A percentile compares a stretch with the other conserved stretches of the same genome.
phyloP scores from a whole-genome alignment of 2,797 vertebrate genomes.

The Heliangelus exortis region DNA sequence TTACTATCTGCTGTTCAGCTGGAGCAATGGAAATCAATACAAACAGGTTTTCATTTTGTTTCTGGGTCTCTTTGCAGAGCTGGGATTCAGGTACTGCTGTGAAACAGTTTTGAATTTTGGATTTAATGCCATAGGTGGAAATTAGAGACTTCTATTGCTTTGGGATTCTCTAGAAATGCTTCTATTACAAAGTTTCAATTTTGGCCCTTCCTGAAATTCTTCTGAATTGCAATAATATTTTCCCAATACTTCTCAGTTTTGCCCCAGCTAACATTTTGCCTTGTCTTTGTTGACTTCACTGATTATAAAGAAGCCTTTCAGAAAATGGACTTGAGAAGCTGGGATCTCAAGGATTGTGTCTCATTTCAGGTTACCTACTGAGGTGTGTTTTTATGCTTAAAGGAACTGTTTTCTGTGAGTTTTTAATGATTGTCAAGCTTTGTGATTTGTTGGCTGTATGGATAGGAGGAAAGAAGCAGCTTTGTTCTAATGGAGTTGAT shows the following conservation, averaged over 20 bases:
- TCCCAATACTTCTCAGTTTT: background rate
- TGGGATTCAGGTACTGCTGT: background rate
- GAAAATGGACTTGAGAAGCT: background rate
- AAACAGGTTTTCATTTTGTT: background rate
- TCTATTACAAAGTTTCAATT: background rate
- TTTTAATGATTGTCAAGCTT: background rate
- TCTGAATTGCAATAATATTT: background rate
- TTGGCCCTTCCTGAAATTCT: background rate
- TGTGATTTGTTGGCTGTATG: rapidly evolving
- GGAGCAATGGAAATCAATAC: conserved; percentile 9
- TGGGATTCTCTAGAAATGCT: background rate
- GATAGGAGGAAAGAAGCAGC: background rate
- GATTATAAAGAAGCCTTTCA: background rate
- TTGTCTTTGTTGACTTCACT: background rate
- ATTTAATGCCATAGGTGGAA: background rate
- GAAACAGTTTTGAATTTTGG: background rate
- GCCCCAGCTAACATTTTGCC: background rate
- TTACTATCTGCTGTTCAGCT: conserved; percentile 16
- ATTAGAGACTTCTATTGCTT: background rate
- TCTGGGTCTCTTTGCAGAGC: background rate
- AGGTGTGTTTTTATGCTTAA: background rate
- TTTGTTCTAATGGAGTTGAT: background rate
- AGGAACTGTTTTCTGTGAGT: background rate
- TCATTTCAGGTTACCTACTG: background rate
- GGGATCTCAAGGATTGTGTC: background rate